These are phyloP conservation scores for Halcyon malimbica DNA, from an alignment of 2,113 vertebrate species.

Conservation along the genomic window DNA sequence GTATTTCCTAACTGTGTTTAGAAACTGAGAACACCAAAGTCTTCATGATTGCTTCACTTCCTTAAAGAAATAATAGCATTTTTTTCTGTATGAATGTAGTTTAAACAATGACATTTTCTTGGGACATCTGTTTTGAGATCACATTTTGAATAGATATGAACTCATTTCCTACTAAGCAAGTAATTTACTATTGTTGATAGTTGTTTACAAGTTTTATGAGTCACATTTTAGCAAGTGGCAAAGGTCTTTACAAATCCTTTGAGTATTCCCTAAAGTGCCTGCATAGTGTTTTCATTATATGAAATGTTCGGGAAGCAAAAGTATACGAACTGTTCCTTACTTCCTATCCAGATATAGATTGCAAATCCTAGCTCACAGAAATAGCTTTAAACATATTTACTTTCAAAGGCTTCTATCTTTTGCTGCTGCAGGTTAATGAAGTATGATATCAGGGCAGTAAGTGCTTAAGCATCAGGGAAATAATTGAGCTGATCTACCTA, in stretches of 20 bases:
- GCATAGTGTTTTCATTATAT: constrained; percentile 68
- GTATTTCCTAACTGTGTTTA: constrained; percentile 67
- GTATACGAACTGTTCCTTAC: constrained; percentile 56
- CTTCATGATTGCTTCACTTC: constrained; percentile 81
- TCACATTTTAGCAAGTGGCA: constrained; percentile 81
- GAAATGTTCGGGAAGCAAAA: constrained; percentile 70
- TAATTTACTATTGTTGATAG: constrained; percentile 84
- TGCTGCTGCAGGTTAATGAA: constrained; percentile 51
- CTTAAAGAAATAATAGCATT: constrained; percentile 80
- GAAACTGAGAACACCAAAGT: constrained; percentile 71
- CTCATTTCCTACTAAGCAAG: constrained; percentile 86
- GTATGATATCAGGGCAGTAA: constrained; percentile 50
- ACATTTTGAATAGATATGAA: constrained; percentile 87
- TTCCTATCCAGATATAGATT: constrained; percentile 55
- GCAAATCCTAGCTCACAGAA: constrained; percentile 43
- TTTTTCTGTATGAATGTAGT: constrained; percentile 69
- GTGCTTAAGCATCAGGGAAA: constrained; percentile 63
- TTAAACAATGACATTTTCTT: constrained; percentile 86
- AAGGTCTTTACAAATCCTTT: constrained; percentile 78
- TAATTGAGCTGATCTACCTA: constrained; percentile 46
- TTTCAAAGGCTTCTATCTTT: constrained; percentile 61
- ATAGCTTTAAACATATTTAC: constrained; percentile 61
- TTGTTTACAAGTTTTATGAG: constrained; percentile 83
- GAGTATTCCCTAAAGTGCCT: constrained; percentile 73
- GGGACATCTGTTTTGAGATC: constrained; percentile 89